Evolutionary conservation across 37 sponge, comb jelly and placozoan genomes (phyloP).

Genomic region (Beroe ovata): DNA sequence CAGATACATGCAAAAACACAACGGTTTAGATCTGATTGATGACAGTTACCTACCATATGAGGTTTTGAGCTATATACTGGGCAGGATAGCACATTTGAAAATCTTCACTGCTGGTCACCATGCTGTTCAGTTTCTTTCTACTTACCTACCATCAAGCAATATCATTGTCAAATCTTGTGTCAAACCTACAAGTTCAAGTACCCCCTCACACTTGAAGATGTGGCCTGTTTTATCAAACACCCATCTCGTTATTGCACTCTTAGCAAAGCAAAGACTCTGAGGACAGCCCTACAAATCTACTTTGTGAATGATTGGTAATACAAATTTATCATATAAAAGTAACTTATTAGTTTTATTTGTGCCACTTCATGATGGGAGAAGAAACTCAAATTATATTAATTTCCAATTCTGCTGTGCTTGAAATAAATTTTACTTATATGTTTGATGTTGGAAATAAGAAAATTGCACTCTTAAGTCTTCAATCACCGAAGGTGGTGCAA

Average conservation of each 20-base stretch:
- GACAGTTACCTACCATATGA: conserved; percentile 55
- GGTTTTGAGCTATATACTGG: not conserved
- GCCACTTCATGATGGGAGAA: not conserved
- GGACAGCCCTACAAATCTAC: not conserved
- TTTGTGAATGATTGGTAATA: not conserved
- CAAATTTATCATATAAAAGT: not conserved
- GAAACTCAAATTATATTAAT: not conserved
- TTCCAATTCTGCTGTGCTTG: not conserved
- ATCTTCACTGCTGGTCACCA: conserved; percentile 29
- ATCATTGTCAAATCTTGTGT: conserved; percentile 27
- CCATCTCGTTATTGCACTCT: conserved; percentile 11
- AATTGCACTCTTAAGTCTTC: not conserved
- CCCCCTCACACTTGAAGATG: not conserved
- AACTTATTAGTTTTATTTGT: not conserved
- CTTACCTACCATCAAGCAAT: not conserved
- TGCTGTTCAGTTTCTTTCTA: not conserved
- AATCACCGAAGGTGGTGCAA: not conserved
- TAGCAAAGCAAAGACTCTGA: conserved; percentile 37
- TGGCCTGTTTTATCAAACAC: not conserved
- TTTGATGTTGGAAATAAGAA: conserved; percentile 8
- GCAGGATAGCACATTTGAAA: not conserved
- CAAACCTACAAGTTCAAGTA: conserved; percentile 12
- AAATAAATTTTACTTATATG: not conserved
- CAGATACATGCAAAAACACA: conserved; percentile 25
- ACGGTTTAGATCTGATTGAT: conserved; percentile 13